Percentiles rank a stretch among this genome's conserved stretches.
These are phyloP conservation scores for Arizona elegans DNA, from an alignment of 2,113 vertebrate genomes.

Conservation along the genomic window DNA sequence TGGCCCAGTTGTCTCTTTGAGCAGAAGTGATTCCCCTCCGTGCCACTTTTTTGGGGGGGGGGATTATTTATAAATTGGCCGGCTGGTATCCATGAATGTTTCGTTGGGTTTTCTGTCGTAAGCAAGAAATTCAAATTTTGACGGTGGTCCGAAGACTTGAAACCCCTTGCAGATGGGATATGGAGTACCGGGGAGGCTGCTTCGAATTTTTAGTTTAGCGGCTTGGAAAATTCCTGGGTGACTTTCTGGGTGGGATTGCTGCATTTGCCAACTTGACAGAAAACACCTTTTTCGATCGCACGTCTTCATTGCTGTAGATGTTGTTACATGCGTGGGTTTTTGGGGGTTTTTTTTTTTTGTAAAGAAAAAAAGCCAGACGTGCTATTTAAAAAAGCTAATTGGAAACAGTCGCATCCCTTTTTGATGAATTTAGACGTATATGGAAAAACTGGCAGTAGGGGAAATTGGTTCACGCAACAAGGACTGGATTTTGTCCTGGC, in stretches of 20 bases:
- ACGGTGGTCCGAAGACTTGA: neutral
- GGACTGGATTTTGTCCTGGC: neutral
- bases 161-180: neutral
- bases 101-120: neutral
- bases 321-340: neutral
- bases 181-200: neutral
- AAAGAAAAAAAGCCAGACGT: too few species aligned
- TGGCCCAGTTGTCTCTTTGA: too few species aligned
- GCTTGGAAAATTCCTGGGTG: neutral
- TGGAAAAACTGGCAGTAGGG: neutral
- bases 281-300: neutral
- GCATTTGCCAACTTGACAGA: neutral
- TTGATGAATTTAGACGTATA: too few species aligned
- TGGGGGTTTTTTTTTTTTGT: neutral
- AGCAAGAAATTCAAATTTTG: neutral
- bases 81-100: neutral
- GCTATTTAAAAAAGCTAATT: neutral
- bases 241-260: neutral
- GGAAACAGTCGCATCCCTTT: neutral
- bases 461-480: neutral
- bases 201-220: neutral
- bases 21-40: neutral
- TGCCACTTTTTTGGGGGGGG: neutral
- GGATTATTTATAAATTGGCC: neutral
- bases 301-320: neutral